Conservation (phyloP, 35 echinoderm and acorn worm species). For the Diadema setosum region DNA sequence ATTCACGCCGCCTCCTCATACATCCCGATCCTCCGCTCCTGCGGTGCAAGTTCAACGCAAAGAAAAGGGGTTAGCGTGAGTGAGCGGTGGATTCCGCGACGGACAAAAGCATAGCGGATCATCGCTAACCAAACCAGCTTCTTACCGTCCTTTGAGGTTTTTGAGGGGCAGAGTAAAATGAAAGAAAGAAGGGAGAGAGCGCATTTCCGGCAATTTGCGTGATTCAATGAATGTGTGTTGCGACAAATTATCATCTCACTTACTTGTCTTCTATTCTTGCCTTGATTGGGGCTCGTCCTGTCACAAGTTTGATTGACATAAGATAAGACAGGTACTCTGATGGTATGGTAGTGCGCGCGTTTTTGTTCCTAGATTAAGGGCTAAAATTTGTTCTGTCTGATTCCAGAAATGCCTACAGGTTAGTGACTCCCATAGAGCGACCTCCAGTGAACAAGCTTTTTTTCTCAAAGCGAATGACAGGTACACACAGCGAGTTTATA, state of each 20-base stretch:
- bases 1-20: neutral
- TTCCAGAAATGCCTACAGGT: too few species aligned
- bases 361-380: too few species aligned
- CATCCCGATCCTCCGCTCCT: neutral
- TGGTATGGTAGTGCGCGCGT: too few species aligned
- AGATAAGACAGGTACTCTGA: neutral
- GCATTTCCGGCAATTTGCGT: neutral
- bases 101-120: neutral
- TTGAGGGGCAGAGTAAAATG: neutral
- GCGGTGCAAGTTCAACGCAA: constrained; percentile 18
- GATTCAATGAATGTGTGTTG: neutral
- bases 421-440: too few species aligned
- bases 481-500: too few species aligned
- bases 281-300: neutral
- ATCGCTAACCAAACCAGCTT: neutral
- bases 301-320: neutral
- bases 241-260: neutral
- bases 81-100: neutral
- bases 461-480: too few species aligned
- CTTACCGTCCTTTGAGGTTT: neutral
- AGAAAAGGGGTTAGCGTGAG: neutral
- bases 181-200: neutral
- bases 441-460: too few species aligned
- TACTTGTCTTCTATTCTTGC: too few species aligned
- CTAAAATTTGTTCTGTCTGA: too few species aligned